Percentiles rank a stretch among this genome's conserved stretches.
Conservation (phyloP, 1,140 invertebrate genomes). For the Mercenaria mercenaria region DNA sequence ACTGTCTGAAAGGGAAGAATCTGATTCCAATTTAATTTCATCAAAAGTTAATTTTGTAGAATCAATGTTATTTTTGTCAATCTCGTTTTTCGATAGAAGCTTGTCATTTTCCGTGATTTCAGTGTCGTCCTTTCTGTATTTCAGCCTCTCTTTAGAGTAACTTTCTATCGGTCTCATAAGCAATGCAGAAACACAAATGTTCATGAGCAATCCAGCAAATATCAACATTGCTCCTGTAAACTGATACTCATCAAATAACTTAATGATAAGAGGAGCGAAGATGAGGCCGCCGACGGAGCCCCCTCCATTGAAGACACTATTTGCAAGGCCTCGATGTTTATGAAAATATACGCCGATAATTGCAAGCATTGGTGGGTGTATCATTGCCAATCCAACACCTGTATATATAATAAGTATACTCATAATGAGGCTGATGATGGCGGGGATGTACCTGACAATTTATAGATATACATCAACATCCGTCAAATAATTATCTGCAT, state of each 20-base stretch:
- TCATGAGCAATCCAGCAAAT: slow-evolving; percentile 12
- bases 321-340: slow-evolving; percentile 50
- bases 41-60: not conserved
- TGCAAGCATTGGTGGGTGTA: slow-evolving; percentile 39
- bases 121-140: not conserved
- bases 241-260: slow-evolving; percentile 53
- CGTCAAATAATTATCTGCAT: no score
- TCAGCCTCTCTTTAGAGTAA: not conserved
- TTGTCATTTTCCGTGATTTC: not conserved
- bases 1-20: not conserved
- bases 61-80: not conserved
- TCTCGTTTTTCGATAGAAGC: not conserved
- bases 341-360: slow-evolving; percentile 48
- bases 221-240: slow-evolving; percentile 54
- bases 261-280: slow-evolving; percentile 28
- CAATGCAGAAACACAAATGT: slow-evolving; percentile 1
- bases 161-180: slow-evolving; percentile 55
- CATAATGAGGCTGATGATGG: no score
- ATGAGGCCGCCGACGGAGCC: slow-evolving; percentile 42
- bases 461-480: no score
- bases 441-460: no score
- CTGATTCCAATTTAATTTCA: not conserved
- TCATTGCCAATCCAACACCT: slow-evolving; percentile 48
- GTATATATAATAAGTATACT: no score
- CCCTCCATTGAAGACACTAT: slow-evolving; percentile 38